These are phyloP conservation scores for Thripadectes ignobilis DNA, from an alignment of 2,797 vertebrate genomes.

Conservation along the genomic window DNA sequence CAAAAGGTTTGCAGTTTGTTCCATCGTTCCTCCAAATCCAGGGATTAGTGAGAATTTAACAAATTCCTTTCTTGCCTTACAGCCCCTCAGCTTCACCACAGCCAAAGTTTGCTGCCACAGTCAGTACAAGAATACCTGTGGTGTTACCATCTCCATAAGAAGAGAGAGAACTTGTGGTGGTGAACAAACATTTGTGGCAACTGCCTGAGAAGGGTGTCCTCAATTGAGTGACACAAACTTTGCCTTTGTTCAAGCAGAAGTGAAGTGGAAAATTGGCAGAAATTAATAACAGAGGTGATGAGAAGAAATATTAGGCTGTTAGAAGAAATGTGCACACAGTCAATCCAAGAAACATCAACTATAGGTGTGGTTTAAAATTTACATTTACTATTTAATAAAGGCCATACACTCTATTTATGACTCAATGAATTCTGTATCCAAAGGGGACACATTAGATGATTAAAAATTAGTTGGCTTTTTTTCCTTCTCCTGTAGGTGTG, in stretches of 20 bases:
- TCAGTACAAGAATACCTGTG: neutral
- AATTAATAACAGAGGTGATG: neutral
- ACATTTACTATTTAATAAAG: neutral
- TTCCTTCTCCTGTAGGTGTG: neutral
- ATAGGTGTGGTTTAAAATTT: neutral
- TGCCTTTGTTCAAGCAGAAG: neutral
- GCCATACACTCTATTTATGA: neutral
- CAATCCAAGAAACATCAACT: neutral
- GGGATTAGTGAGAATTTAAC: neutral
- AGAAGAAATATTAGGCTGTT: neutral
- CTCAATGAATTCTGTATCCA: neutral
- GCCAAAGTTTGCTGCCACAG: neutral
- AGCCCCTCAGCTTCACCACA: neutral
- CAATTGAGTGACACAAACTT: neutral
- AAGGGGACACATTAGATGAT: neutral
- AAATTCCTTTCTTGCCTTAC: neutral
- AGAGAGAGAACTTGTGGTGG: fast-evolving
- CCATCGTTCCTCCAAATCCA: neutral
- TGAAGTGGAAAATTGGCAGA: neutral
- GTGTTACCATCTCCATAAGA: neutral
- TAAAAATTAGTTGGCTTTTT: neutral
- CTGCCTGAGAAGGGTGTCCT: neutral
- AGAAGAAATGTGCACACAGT: too few relatives aligned
- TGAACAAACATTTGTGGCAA: neutral
- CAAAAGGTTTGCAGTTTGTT: neutral